phyloP scores from a whole-genome alignment of 2,113 vertebrate species.

The Pionites leucogaster region DNA sequence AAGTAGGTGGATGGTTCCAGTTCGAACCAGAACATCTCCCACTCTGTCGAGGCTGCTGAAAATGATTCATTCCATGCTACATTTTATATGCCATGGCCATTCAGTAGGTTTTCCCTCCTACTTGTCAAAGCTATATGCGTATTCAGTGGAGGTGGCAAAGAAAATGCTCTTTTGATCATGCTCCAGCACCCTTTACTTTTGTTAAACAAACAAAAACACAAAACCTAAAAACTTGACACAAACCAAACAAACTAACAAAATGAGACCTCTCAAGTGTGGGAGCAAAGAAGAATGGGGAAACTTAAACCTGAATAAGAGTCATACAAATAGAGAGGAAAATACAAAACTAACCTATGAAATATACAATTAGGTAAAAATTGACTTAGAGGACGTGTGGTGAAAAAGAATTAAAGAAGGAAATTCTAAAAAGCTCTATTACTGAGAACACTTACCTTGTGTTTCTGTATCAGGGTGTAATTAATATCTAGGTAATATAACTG shows the following conservation, averaged over 20 bases:
- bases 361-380: not conserved
- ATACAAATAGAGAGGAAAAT: not conserved
- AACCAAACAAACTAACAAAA: not conserved
- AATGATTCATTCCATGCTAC: constrained; percentile 18
- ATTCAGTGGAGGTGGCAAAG: not conserved
- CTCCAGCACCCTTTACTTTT: not conserved
- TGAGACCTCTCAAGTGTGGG: not conserved
- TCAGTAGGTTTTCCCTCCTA: not conserved
- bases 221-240: not conserved
- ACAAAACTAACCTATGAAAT: not conserved
- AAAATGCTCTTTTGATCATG: not conserved
- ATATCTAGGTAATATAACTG: not conserved
- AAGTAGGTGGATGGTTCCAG: constrained; percentile 33
- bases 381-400: not conserved
- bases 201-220: not conserved
- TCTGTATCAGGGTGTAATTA: not conserved
- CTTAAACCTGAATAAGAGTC: not conserved
- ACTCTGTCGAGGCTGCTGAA: not conserved
- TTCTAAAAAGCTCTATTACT: not conserved
- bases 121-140: not conserved
- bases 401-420: not conserved
- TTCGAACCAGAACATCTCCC: not conserved
- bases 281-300: not conserved
- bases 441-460: not conserved
- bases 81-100: not conserved